phyloP scores from a whole-genome alignment of 2,888 invertebrate genomes.

The Dryococelus australis region DNA sequence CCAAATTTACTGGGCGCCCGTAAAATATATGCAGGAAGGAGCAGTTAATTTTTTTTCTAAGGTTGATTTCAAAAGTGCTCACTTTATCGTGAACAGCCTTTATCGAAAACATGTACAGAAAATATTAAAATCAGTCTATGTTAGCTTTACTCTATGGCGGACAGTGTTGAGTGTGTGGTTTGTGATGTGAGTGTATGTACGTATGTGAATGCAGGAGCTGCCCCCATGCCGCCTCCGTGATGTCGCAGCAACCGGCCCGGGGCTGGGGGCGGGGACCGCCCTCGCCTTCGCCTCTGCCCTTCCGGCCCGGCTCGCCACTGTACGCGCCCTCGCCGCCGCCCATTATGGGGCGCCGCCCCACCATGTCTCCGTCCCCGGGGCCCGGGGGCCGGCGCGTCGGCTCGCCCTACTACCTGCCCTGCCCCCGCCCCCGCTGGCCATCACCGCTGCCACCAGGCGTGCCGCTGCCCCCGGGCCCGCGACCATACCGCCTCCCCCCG shows the following conservation, averaged over 20 bases:
- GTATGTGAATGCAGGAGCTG: not conserved
- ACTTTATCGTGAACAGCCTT: no score
- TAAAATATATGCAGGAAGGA: no score
- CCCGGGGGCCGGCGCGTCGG: constrained; percentile 49
- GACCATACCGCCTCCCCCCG: constrained; percentile 59
- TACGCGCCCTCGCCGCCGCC: constrained; percentile 77
- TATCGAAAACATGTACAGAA: no score
- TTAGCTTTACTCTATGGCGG: no score
- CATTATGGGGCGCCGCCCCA: constrained; percentile 58
- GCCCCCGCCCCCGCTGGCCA: constrained; percentile 74
- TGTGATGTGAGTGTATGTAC: no score
- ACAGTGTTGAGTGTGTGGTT: no score
- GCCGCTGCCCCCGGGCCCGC: constrained; percentile 59
- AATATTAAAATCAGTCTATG: no score
- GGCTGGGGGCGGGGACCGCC: constrained; percentile 41
- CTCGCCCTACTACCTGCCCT: constrained; percentile 64
- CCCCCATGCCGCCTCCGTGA: not conserved
- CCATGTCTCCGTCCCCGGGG: constrained; percentile 51
- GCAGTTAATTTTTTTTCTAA: no score
- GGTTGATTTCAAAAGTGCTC: no score
- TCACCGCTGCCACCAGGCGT: constrained; percentile 60
- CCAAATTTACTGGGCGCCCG: no score
- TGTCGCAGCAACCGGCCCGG: not conserved
- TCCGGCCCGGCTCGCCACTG: constrained; percentile 74
- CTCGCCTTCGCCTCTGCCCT: constrained; percentile 63